Evolutionary conservation across 2,113 vertebrate genomes (phyloP).

Genomic region (Athene noctua): DNA sequence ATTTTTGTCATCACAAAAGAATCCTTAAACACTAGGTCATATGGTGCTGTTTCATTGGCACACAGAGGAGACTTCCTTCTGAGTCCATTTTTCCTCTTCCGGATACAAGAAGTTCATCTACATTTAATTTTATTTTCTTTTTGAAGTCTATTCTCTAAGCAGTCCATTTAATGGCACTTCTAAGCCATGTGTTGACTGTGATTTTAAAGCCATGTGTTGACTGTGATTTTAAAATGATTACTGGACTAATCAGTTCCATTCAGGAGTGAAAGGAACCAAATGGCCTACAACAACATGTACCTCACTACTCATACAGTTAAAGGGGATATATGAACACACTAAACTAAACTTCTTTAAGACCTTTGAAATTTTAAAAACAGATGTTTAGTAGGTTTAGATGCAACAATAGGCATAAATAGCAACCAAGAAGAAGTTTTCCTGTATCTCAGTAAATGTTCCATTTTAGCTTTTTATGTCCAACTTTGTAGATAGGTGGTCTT

Average conservation of each 20-base stretch:
- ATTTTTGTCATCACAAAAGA: background rate
- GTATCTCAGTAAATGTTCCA: background rate
- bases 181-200: background rate
- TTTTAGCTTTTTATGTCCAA: background rate
- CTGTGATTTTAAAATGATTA: background rate
- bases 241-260: background rate
- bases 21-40: background rate
- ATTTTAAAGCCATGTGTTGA: background rate
- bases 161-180: background rate
- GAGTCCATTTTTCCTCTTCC: background rate
- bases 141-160: background rate
- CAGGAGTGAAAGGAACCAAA: background rate
- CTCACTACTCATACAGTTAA: background rate
- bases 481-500: background rate
- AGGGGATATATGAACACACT: background rate
- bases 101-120: background rate
- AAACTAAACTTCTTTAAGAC: background rate
- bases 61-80: background rate
- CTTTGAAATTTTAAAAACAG: background rate
- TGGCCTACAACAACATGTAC: background rate
- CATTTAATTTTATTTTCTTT: background rate
- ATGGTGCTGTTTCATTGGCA: background rate
- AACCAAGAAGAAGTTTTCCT: background rate
- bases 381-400: background rate
- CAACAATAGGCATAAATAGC: background rate